Evolutionary conservation across 2,888 invertebrate species (phyloP), one percentile per base, ranked within the genome.

Genomic region (Therioaphis trifolii): DNA sequence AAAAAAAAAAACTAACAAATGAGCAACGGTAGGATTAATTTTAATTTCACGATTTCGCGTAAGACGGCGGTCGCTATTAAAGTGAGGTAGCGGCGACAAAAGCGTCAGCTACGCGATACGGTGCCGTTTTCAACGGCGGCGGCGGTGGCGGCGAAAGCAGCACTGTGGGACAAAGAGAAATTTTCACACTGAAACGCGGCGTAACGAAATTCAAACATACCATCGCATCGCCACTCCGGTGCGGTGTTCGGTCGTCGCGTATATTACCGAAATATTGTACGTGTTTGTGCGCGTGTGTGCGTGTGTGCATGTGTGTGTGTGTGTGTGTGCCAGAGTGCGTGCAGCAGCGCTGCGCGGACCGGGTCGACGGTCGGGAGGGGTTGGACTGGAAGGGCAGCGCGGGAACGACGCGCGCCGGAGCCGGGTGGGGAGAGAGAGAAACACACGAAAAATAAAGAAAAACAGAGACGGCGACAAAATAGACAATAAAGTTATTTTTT

Each of bases 101-200:
- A 61, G 27, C 80, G 46, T 71, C 46, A 15, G 21, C 27, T 29
- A 27, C 69, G 79, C 69, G 79, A 35, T 24, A 46, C 61, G 72
- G 71, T 80, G 61, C 80, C 80, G 80, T 80, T 80, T 75, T 72
- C 46, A 49, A 71, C 71, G 71, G 71, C 35, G 77, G 52, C 78
- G 55, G 43, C 78, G 52, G 61, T 55, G 49, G 74, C 74, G 82
- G 82, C 82, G 82, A 82, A 82, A 82, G 82, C 82, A 74, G 82
- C 74, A 72, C 74, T 74, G 61, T 82, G 63, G 82, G 82, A 82
- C 82, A 82, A 82, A 82, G 82, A 82, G 82, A 82, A 82, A 82
- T 82, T 82, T 82, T 82, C 82, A 82, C 82, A 82, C 82, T 74
- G 63, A 82, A 82, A 74, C 82, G 74, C 82, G 82, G 82, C 82